Evolutionary conservation across 2,888 invertebrate genomes (phyloP).

Genomic region (Chironomus riparius): DNA sequence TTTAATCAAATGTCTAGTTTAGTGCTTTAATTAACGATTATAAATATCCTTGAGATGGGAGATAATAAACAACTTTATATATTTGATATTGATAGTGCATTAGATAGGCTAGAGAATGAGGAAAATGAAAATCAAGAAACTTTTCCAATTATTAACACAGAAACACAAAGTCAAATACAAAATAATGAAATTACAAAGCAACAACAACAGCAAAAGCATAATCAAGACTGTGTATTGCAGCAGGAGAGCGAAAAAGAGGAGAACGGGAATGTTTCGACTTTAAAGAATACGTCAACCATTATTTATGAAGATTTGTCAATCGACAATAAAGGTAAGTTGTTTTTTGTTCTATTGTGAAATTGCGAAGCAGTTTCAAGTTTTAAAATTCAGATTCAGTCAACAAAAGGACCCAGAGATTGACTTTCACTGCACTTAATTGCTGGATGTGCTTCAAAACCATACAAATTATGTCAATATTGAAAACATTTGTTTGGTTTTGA

Average conservation of each 20-base stretch:
- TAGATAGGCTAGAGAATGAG: slow-evolving; percentile 13
- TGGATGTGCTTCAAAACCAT: no score
- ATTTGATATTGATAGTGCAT: slow-evolving; percentile 15
- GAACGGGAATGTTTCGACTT: neutral
- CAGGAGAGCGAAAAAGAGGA: neutral
- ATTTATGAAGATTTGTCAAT: neutral
- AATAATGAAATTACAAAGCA: neutral
- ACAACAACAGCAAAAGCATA: neutral
- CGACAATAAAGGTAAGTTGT: neutral
- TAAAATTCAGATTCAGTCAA: no score
- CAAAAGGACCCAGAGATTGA: neutral
- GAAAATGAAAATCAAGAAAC: neutral
- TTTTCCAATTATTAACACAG: neutral
- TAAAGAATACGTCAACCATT: neutral
- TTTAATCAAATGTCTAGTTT: no score
- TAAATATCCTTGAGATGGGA: slow-evolving; percentile 35
- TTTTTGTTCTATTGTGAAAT: neutral
- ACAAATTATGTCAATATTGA: no score
- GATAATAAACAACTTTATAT: slow-evolving; percentile 9
- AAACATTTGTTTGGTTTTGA: no score
- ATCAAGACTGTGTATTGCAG: neutral
- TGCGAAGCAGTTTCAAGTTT: no score
- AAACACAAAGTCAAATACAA: slow-evolving; percentile 7
- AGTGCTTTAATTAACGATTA: no score
- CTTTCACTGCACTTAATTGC: neutral